Evolutionary conservation across 1,140 invertebrate species (phyloP), one percentile per base, ranked within the genome.

Genomic region (Drosophila orena): DNA sequence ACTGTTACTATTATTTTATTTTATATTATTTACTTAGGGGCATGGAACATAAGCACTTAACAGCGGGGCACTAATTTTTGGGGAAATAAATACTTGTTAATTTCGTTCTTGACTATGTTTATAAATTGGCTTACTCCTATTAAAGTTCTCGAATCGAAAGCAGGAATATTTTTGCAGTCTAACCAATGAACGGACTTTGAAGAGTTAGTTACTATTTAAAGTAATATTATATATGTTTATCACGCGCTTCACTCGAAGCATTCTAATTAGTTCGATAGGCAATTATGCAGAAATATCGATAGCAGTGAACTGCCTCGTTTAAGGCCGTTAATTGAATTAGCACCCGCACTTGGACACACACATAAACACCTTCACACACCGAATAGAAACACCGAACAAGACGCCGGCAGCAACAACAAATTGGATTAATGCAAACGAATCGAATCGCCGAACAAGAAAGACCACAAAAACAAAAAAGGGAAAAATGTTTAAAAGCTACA

Each of bases 321-420:
- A 66, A 69, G 66, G 65, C 56, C 76, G 80, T 54, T 83, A 83
- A 83, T 83, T 83, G 53, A 83, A 84, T 83, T 83, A 83, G 64
- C 76, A 84, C 64, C 70, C 59, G 20, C 56, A 66, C 50, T 37
- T 17, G 35, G 17, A 37, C 22, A 30, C 62, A n/a, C 27, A 11
- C 17, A 34, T 44, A 44, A 8, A 44, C 37, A 53, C 17, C 3
- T 14, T 10, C 38, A 11, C 11, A 4, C 14, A 44, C 22, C 35
- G 46, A 53, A 66, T 14, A 37, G 53, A 14, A 52, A 74, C n/a
- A n/a, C n/a, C n/a, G n/a, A n/a, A n/a, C 52, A 37, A 22, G 20
- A 11, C 20, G 34, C 38, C 43, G 42, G 22, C 35, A 65, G 57
- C 59, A 76, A 68, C 71, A 75, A 60, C 81, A 83, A 84, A 83